Percentiles rank a stretch among this genome's conserved stretches.
Evolutionary conservation across 2,888 invertebrate species (phyloP).

Genomic region (Rhagium mordax): DNA sequence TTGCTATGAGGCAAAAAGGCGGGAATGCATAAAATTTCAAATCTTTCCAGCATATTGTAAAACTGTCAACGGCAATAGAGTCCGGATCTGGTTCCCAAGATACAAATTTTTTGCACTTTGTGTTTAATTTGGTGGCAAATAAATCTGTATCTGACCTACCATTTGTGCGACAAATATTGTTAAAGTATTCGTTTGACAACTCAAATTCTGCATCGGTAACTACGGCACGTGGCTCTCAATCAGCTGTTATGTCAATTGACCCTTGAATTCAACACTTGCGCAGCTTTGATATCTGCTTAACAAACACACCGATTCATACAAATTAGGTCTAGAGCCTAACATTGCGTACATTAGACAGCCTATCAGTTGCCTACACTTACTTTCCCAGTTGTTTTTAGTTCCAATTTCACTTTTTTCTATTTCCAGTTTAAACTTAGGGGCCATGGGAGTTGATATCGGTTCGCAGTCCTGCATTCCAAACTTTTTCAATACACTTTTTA

Average conservation of each 20-base stretch:
- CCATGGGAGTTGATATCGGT: background rate
- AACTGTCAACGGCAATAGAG: constrained; percentile 53
- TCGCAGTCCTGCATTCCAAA: background rate
- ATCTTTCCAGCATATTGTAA: constrained; percentile 47
- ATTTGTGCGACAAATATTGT: too few species aligned
- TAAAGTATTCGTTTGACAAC: too few species aligned
- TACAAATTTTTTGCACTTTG: too few species aligned
- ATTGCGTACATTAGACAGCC: background rate
- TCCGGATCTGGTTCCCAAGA: constrained; percentile 51
- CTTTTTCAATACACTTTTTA: background rate
- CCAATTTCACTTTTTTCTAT: background rate
- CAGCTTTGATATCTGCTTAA: background rate
- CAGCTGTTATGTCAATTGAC: too few species aligned
- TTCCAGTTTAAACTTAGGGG: background rate
- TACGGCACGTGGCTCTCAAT: too few species aligned
- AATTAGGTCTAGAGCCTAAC: background rate
- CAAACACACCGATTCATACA: background rate
- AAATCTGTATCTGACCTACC: too few species aligned
- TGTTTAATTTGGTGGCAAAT: too few species aligned
- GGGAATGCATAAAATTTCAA: background rate
- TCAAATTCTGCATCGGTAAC: too few species aligned
- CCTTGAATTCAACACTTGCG: background rate
- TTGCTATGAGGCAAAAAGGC: constrained; percentile 55
- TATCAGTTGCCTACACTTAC: background rate
- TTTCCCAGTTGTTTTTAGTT: background rate